These are phyloP conservation scores for Cerastis leucographa DNA, from an alignment of 2,888 invertebrate genomes.

Conservation along the genomic window DNA sequence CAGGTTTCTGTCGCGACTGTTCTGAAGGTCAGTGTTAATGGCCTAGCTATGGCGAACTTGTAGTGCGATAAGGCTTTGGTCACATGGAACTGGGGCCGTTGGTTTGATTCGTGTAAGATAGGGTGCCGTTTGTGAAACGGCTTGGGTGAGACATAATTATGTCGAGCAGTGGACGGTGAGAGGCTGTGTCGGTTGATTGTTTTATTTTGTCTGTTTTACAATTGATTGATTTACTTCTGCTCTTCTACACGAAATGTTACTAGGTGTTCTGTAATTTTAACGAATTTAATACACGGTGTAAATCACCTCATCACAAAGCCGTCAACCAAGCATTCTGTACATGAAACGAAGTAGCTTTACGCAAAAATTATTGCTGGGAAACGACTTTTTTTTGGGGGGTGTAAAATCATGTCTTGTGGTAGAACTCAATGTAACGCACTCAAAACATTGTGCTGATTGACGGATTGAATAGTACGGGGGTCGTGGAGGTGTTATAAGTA, in stretches of 20 bases:
- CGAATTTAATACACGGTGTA: too few relatives aligned
- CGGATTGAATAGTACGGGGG: too few relatives aligned
- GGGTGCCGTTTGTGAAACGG: neutral
- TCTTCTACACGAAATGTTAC: neutral
- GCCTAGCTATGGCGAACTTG: constrained; percentile 26
- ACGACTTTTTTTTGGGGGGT: too few relatives aligned
- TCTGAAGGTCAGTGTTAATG: constrained; percentile 70
- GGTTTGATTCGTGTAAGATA: neutral
- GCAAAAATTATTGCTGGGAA: too few relatives aligned
- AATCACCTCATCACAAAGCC: too few relatives aligned
- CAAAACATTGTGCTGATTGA: too few relatives aligned
- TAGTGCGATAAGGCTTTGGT: constrained; percentile 19
- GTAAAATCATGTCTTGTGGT: too few relatives aligned
- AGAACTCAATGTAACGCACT: too few relatives aligned
- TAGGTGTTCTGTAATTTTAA: neutral
- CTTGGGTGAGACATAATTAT: neutral
- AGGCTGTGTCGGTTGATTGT: neutral
- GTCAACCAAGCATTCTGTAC: too few relatives aligned
- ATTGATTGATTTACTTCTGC: neutral
- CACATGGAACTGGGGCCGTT: constrained; percentile 1
- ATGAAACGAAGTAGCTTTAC: too few relatives aligned
- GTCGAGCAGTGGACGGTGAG: neutral
- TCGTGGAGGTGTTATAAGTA: too few relatives aligned
- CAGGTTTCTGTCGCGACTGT: constrained; percentile 47
- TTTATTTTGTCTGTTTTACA: neutral